Base-by-base conservation (phyloP, 2,888 invertebrate genomes). In the Cenopis cana region DNA sequence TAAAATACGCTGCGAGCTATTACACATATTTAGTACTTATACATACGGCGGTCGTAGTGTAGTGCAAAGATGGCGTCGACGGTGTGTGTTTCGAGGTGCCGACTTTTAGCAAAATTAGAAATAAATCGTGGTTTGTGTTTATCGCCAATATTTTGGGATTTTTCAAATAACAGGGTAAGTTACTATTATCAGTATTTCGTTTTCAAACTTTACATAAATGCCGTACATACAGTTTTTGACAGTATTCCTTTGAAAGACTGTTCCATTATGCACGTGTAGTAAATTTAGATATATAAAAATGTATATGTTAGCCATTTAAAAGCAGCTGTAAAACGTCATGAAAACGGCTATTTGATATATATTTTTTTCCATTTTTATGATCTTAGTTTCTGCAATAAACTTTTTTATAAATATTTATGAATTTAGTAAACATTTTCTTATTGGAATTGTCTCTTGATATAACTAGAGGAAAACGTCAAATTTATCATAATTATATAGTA, bases 21-120 rank as follows among this genome's bases (percentile, higher is more conserved):
- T 68, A 62, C 72, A 68, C 62, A 61, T 64, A 72, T 38, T 57
- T 68, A 64, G 74, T 59, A 54, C 52, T 68, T 79, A 79, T 78
- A 77, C 78, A 78, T 79, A 80, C 82, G 4, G 24, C 4, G 2
- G 24, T 24, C 24, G 8, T 33, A 33, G 33, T 33, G 90, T 92
- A 91, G 91, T 92, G 89, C 89, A 91, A 94, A 94, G 89, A 94
- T 94, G 94, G 94, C 94, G 94, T 93, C 94, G 87, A 93, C 93
- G 86, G 94, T 94, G 87, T 94, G 94, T 90, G 93, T 94, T 88
- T 94, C 94, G 88, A 90, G 91, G 86, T 93, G 94, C 90, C 94
- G 94, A 90, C 89, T 94, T 85, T 89, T 95, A 85, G 89, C 94
- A 82, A 94, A 94, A 93, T 91, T 94, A 89, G 94, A 94, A 90